Conservation (phyloP, 2,113 vertebrate genomes). For the Oryzias celebensis region DNA sequence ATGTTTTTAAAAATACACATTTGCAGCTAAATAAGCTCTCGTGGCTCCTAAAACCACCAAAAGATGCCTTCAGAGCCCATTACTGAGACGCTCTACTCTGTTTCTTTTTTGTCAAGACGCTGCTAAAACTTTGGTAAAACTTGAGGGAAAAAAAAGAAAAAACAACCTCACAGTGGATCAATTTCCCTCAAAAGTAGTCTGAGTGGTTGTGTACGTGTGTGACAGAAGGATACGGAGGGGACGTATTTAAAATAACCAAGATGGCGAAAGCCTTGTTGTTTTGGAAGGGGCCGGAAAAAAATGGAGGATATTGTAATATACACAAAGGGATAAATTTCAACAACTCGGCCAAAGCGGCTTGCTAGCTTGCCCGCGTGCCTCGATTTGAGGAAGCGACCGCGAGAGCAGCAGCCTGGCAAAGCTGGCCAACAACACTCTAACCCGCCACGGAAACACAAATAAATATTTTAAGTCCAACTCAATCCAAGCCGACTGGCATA, state of each 20-base stretch:
- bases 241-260: constrained; percentile 91
- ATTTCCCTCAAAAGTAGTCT: constrained; percentile 62
- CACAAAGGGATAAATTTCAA: constrained; percentile 98
- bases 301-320: constrained; percentile 99
- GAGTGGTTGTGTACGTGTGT: constrained; percentile 17
- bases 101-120: constrained; percentile 54
- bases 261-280: constrained; percentile 99
- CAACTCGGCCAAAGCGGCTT: constrained; percentile 80
- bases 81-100: constrained; percentile 77
- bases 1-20: constrained; percentile 14
- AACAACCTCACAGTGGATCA: constrained; percentile 59
- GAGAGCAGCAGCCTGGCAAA: constrained; percentile 40
- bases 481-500: constrained; percentile 45
- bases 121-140: constrained; percentile 76
- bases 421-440: constrained; percentile 32
- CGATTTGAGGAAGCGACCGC: constrained; percentile 80
- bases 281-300: constrained; percentile 88
- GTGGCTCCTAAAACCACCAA: constrained; percentile 9
- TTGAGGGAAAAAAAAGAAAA: constrained; percentile 42
- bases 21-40: constrained; percentile 31
- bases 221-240: constrained; percentile 28
- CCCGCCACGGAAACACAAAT: constrained; percentile 6
- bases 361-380: constrained; percentile 73
- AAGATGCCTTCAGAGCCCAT: constrained; percentile 51
- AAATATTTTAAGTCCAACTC: constrained; percentile 36